A percentile compares a stretch with the other conserved stretches of the same genome.
phyloP scores from a whole-genome alignment of 2,888 invertebrate species.

The Dolichopus griseipennis region DNA sequence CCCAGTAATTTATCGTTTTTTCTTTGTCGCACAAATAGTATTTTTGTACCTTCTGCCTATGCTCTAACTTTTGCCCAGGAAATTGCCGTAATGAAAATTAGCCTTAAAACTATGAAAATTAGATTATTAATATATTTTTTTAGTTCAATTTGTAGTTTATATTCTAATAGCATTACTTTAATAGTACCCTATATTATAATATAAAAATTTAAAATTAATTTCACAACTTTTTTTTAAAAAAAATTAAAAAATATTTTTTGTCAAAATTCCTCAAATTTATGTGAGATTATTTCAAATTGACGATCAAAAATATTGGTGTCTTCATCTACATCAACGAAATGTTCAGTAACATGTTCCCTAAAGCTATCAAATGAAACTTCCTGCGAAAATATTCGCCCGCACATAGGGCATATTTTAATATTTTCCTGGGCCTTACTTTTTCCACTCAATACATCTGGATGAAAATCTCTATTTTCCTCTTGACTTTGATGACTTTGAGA shows the following conservation, averaged over 20 bases:
- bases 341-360: conserved; percentile 66
- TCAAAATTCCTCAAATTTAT: conserved; percentile 43
- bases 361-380: conserved; percentile 55
- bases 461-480: background rate
- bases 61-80: too few relatives aligned
- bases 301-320: conserved; percentile 46
- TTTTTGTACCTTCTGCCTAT: too few relatives aligned
- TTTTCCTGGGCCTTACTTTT: conserved; percentile 34
- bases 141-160: background rate
- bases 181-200: background rate
- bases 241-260: conserved; percentile 30
- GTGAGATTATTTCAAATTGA: conserved; percentile 47
- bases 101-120: too few relatives aligned
- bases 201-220: background rate
- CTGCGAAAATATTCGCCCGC: conserved; percentile 54
- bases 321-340: conserved; percentile 57
- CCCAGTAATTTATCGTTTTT: too few relatives aligned
- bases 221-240: background rate
- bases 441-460: conserved; percentile 33
- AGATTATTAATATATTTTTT: too few relatives aligned
- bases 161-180: background rate
- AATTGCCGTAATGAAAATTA: too few relatives aligned
- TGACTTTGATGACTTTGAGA: background rate
- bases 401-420: conserved; percentile 65
- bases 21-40: too few relatives aligned